Percentiles rank a stretch among this genome's conserved stretches.
Conservation (phyloP, 2,888 invertebrate genomes). For the Drosophila mettleri region DNA sequence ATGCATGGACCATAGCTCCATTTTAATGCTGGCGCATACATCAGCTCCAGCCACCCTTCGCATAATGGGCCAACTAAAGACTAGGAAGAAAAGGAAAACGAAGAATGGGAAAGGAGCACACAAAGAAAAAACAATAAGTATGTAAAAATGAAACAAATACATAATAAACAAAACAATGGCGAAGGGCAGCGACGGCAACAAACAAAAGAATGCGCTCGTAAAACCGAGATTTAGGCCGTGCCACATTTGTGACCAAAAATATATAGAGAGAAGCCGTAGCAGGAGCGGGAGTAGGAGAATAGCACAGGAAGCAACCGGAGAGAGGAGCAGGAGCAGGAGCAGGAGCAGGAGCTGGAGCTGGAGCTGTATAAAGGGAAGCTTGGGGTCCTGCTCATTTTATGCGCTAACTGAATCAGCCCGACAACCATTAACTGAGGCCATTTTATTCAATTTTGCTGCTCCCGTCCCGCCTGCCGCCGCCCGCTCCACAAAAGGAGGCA, state of each 20-base stretch:
- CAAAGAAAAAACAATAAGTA: conserved; percentile 52
- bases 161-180: conserved; percentile 77
- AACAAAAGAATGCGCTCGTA: conserved; percentile 75
- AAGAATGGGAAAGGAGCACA: conserved; percentile 14
- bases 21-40: conserved; percentile 56
- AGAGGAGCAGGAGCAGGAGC: conserved; percentile 10
- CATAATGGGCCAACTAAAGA: conserved; percentile 74
- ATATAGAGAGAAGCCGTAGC: conserved; percentile 7
- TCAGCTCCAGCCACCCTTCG: conserved; percentile 37
- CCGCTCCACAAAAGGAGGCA: conserved; percentile 2
- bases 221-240: conserved; percentile 80
- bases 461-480: conserved; percentile 10
- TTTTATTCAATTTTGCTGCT: conserved; percentile 77
- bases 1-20: conserved; percentile 38
- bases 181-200: conserved; percentile 58
- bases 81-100: conserved; percentile 36
- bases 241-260: conserved; percentile 78
- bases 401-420: conserved; percentile 80
- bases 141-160: conserved; percentile 78
- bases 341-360: conserved; percentile 14
- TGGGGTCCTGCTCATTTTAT: conserved; percentile 74
- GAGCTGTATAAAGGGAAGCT: conserved; percentile 13
- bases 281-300: conserved; percentile 20
- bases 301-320: conserved; percentile 42
- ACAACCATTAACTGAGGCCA: conserved; percentile 80